phyloP scores from a whole-genome alignment of 64 coral and sea anemone genomes.

The Stichodactyla mertensii region DNA sequence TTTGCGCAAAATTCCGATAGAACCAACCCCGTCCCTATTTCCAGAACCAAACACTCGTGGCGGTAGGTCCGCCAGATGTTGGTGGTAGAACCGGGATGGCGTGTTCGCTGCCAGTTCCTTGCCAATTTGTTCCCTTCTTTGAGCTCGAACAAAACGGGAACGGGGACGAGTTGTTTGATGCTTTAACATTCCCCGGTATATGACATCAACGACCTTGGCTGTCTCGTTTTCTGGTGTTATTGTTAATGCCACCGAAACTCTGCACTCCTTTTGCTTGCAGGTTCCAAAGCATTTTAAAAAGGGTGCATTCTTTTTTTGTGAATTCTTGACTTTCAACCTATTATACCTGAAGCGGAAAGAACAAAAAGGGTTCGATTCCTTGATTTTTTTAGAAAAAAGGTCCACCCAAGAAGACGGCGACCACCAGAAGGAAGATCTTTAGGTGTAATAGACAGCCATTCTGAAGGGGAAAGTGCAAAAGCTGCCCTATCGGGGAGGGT shows the following conservation, averaged over 20 bases:
- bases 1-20: not conserved
- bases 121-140: not conserved
- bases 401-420: constrained; percentile 10
- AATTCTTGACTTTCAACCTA: not conserved
- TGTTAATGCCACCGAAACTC: not conserved
- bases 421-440: not conserved
- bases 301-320: not conserved
- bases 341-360: not conserved
- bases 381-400: constrained; percentile 2
- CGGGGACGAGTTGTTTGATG: not conserved
- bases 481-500: not conserved
- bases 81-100: constrained; percentile 4
- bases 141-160: not conserved
- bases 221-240: constrained; percentile 6
- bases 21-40: constrained; percentile 24
- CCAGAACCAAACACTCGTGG: constrained; percentile 23
- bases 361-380: constrained; percentile 11
- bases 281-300: not conserved
- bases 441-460: not conserved
- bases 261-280: constrained; percentile 11
- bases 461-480: not conserved
- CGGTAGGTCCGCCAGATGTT: not conserved
- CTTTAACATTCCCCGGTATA: not conserved
- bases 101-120: constrained; percentile 6
- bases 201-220: not conserved